A percentile compares a stretch with the other conserved stretches of the same genome.
Evolutionary conservation across 2,113 vertebrate species (phyloP).

Genomic region (Heteronetta atricapilla): DNA sequence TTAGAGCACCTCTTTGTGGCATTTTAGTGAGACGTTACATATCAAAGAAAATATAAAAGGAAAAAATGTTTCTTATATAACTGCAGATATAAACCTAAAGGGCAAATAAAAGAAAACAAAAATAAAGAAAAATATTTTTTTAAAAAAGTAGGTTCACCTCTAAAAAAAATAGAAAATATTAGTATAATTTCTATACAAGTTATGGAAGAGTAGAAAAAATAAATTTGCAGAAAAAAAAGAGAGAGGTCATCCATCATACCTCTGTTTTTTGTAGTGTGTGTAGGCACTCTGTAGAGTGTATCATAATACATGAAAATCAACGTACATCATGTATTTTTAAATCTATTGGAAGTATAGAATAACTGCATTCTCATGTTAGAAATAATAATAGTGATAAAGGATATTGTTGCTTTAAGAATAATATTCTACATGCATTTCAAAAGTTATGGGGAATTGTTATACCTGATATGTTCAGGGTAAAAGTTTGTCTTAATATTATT

Average conservation of each 20-base stretch:
- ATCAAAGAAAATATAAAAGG: background rate
- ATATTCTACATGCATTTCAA: background rate
- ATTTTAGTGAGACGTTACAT: conserved; percentile 21
- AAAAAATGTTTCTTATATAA: background rate
- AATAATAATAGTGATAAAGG: background rate
- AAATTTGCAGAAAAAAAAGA: conserved; percentile 14
- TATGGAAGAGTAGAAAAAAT: background rate
- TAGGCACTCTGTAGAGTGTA: background rate
- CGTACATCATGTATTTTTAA: background rate
- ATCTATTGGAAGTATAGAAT: background rate
- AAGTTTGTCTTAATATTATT: background rate
- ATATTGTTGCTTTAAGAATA: background rate
- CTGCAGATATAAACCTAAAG: background rate
- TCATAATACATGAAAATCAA: background rate
- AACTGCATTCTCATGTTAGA: background rate
- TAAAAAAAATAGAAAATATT: background rate
- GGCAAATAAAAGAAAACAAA: background rate
- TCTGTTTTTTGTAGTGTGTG: background rate
- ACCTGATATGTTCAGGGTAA: background rate
- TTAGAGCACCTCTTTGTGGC: conserved; percentile 83
- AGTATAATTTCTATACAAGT: background rate
- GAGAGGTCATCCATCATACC: background rate
- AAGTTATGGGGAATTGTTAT: background rate
- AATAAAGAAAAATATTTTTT: too few species aligned
- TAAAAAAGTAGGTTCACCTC: background rate